These are phyloP conservation scores for Odontocerum albicorne DNA, from an alignment of 2,888 invertebrate genomes.

Conservation along the genomic window DNA sequence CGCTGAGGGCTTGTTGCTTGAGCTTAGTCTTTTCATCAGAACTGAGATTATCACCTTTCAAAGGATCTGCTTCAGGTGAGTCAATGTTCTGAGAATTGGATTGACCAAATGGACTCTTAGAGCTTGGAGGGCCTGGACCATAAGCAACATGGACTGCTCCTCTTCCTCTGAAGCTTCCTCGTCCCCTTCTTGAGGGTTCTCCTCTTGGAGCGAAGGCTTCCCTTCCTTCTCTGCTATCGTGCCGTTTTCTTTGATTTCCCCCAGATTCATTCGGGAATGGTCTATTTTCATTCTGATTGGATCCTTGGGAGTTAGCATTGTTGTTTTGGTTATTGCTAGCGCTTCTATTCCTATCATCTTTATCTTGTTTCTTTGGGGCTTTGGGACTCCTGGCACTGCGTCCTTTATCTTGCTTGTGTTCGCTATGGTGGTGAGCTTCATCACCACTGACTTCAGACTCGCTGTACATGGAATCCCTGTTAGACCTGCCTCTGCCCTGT, in stretches of 20 bases:
- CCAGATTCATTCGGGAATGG: constrained; percentile 13
- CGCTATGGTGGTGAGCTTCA: constrained; percentile 60
- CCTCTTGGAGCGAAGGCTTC: constrained; percentile 86
- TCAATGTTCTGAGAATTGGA: constrained; percentile 48
- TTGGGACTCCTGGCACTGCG: constrained; percentile 58
- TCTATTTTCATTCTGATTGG: constrained; percentile 6
- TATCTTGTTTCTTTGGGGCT: constrained; percentile 56
- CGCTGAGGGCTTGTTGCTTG: constrained; percentile 67
- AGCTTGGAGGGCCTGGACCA: constrained; percentile 79
- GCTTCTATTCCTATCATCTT: constrained; percentile 47
- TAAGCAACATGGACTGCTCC: constrained; percentile 50
- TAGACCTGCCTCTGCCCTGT: constrained; percentile 44
- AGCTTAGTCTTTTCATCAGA: constrained; percentile 67
- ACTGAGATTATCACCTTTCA: constrained; percentile 36
- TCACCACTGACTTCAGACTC: constrained; percentile 79
- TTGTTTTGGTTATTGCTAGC: constrained; percentile 1
- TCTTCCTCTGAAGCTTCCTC: constrained; percentile 63
- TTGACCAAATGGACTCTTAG: constrained; percentile 73
- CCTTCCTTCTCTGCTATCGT: constrained; percentile 47
- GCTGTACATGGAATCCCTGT: constrained; percentile 59
- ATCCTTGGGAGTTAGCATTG: constrained; percentile 3
- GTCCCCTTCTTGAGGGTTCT: constrained; percentile 84
- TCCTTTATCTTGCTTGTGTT: constrained; percentile 59
- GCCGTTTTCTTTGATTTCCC: constrained; percentile 24
- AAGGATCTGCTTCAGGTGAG: constrained; percentile 41